Conservation (phyloP, 2,113 vertebrate genomes). For the Uria aalge region DNA sequence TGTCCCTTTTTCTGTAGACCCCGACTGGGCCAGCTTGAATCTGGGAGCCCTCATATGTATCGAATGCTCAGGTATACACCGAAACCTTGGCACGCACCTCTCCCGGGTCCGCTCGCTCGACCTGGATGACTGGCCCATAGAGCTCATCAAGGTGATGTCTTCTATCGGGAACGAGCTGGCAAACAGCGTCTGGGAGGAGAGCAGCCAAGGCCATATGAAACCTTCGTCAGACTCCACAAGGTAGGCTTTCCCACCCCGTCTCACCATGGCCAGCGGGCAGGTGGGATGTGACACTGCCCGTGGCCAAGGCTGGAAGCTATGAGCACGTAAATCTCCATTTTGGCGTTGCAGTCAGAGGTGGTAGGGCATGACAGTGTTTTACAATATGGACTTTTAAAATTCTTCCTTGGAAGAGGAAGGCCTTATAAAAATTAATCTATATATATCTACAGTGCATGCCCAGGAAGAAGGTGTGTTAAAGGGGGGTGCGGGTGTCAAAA, state of each 20-base stretch:
- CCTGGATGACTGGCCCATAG: constrained; percentile 95
- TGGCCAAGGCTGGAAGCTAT: neutral
- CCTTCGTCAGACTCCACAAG: constrained; percentile 88
- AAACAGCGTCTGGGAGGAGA: constrained; percentile 94
- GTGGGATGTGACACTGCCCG: accelerated
- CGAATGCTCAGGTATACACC: constrained; percentile 97
- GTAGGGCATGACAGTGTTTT: neutral
- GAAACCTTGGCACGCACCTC: constrained; percentile 94
- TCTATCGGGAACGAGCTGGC: constrained; percentile 94
- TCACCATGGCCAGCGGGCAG: accelerated
- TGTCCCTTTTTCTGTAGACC: constrained; percentile 73
- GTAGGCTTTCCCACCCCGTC: constrained; percentile 65
- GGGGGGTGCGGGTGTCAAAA: neutral
- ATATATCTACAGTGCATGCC: neutral
- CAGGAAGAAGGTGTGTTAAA: accelerated
- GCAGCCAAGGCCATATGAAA: constrained; percentile 86
- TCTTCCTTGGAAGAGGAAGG: neutral
- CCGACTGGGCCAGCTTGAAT: constrained; percentile 97
- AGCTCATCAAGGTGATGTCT: constrained; percentile 95
- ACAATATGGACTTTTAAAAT: neutral
- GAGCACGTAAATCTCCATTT: neutral
- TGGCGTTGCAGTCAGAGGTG: neutral
- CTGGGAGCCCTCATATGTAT: constrained; percentile 97
- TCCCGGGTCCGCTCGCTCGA: constrained; percentile 94
- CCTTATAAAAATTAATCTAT: neutral